Conservation (phyloP, 2,113 vertebrate species). For the Pluvianellus socialis region DNA sequence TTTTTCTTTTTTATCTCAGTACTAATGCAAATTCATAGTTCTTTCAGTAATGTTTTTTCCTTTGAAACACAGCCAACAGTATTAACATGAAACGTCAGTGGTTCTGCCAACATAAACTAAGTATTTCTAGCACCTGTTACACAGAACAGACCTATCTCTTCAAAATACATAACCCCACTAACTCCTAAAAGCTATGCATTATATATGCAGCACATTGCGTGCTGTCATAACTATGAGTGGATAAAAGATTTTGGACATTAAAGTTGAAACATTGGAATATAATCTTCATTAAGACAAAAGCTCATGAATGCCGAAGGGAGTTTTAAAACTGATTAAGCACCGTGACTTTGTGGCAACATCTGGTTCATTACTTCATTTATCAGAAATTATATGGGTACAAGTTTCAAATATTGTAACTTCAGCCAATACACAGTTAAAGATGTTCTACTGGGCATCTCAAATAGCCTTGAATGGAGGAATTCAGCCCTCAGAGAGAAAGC, state of each 20-base stretch:
- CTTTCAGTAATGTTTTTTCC: not conserved
- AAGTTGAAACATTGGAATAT: not conserved
- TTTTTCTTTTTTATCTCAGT: not conserved
- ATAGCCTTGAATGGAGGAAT: not conserved
- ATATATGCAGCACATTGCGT: not conserved
- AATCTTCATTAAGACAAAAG: not conserved
- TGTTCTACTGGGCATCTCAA: not conserved
- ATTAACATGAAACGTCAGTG: not conserved
- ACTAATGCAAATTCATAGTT: not conserved
- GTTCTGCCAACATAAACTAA: not conserved
- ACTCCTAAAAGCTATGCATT: not conserved
- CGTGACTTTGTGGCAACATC: not conserved
- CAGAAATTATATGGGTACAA: not conserved
- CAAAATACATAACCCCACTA: not conserved
- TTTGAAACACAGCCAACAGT: not conserved
- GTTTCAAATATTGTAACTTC: not conserved
- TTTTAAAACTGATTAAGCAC: not conserved
- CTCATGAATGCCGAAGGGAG: not conserved
- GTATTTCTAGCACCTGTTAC: not conserved
- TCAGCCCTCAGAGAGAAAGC: not conserved
- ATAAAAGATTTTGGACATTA: not conserved
- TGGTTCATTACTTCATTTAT: not conserved
- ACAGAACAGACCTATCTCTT: not conserved
- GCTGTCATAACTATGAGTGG: not conserved
- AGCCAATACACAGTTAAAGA: not conserved